Conservation (phyloP, 2,797 vertebrate species). For the Acestrorhynchus altus region DNA sequence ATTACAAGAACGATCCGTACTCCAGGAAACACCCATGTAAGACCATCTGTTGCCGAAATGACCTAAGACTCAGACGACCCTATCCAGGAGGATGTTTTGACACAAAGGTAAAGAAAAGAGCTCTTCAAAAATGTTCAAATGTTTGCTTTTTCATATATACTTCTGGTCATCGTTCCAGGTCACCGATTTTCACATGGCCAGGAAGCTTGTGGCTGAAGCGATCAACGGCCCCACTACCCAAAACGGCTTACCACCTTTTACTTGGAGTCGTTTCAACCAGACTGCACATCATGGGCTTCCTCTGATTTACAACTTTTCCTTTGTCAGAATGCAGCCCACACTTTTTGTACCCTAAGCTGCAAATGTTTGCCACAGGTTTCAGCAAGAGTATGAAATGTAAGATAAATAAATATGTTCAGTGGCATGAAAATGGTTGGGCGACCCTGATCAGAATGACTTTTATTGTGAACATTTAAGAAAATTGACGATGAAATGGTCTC, state of each 20-base stretch:
- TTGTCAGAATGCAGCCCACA: conserved; percentile 81
- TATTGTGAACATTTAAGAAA: too few species aligned
- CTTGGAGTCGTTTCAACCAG: conserved; percentile 83
- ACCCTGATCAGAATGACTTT: too few species aligned
- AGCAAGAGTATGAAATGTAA: too few species aligned
- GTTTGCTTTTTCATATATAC: neutral
- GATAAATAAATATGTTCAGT: too few species aligned
- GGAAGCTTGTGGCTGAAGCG: conserved; percentile 78
- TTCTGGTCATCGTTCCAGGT: conserved; percentile 72
- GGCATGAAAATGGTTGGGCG: too few species aligned
- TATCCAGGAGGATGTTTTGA: conserved; percentile 88
- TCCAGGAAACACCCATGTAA: conserved; percentile 85
- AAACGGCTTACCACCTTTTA: conserved; percentile 82
- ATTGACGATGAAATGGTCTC: too few species aligned
- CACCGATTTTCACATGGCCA: conserved; percentile 84
- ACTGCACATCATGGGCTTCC: conserved; percentile 85
- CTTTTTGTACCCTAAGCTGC: conserved; percentile 62
- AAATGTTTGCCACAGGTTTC: neutral
- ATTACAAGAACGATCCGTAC: conserved; percentile 86
- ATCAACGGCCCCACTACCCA: conserved; percentile 87
- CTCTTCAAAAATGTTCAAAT: neutral
- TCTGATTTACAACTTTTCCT: conserved; percentile 82
- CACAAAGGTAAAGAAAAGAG: conserved; percentile 77
- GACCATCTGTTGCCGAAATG: conserved; percentile 89
- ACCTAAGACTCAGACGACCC: conserved; percentile 78